These are phyloP conservation scores for Rambutsinella grinnellia DNA, from an alignment of 2,888 invertebrate genomes.

Conservation along the genomic window DNA sequence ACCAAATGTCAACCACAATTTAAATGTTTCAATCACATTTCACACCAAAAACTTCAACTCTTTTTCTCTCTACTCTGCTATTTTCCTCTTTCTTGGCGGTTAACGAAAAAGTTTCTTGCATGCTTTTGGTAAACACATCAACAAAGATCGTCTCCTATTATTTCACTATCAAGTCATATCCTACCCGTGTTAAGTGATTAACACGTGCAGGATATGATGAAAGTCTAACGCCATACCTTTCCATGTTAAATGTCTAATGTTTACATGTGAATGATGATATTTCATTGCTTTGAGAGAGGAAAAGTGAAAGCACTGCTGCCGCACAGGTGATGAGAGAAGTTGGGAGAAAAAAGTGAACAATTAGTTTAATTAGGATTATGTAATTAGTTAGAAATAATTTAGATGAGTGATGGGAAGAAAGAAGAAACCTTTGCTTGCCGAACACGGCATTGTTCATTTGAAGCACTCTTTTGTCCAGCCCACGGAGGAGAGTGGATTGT, in stretches of 20 bases:
- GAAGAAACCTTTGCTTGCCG: constrained; percentile 61
- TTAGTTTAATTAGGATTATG: too few species aligned
- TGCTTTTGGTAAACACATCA: too few species aligned
- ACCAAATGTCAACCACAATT: too few species aligned
- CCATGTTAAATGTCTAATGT: background rate
- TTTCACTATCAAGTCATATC: too few species aligned
- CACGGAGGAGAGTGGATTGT: constrained; percentile 62
- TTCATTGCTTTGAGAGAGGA: background rate
- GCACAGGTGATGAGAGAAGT: background rate
- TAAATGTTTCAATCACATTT: too few species aligned
- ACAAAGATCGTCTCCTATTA: too few species aligned
- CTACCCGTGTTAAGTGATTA: too few species aligned
- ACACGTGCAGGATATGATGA: background rate
- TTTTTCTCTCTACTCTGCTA: too few species aligned
- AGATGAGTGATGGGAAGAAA: constrained; percentile 32
- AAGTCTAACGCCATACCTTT: background rate
- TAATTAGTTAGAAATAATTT: too few species aligned
- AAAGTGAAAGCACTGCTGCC: background rate
- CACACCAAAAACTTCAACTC: too few species aligned
- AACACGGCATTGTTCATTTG: constrained; percentile 63
- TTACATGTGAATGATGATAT: background rate
- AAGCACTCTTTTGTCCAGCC: constrained; percentile 65
- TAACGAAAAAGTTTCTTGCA: too few species aligned
- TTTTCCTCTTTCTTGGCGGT: too few species aligned
- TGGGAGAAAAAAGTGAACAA: background rate